phyloP scores from a whole-genome alignment of 2,113 vertebrate genomes.

The Eulacestoma nigropectus region DNA sequence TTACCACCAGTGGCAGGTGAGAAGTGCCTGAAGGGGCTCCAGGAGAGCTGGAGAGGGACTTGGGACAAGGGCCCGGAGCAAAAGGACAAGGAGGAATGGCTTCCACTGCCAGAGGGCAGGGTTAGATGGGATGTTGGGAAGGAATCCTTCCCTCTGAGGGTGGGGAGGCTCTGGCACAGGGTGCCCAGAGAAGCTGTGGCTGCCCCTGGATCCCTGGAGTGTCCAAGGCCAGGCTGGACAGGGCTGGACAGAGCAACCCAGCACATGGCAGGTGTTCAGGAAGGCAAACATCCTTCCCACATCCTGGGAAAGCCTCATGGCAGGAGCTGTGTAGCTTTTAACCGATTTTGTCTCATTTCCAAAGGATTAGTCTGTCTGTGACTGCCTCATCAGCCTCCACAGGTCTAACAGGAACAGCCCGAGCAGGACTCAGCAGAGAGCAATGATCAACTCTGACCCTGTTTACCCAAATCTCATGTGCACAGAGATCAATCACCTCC shows the following conservation, averaged over 20 bases:
- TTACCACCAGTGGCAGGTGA: not conserved
- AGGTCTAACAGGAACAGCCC: not conserved
- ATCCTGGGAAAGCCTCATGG: not conserved
- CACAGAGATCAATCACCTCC: not conserved
- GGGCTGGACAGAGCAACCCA: not conserved
- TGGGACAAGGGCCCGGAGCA: not conserved
- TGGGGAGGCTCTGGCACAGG: not conserved
- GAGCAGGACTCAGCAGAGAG: not conserved
- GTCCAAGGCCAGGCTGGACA: rapidly evolving
- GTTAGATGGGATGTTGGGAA: not conserved
- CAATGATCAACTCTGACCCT: not conserved
- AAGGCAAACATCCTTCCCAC: not conserved
- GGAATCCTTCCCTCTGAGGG: not conserved
- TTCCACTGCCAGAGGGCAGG: not conserved
- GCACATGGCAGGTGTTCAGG: rapidly evolving
- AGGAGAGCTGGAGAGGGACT: not conserved
- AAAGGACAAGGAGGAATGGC: not conserved
- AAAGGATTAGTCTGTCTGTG: not conserved
- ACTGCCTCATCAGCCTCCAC: not conserved
- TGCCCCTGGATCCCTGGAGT: not conserved
- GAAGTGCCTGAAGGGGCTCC: not conserved
- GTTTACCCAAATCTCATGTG: not conserved
- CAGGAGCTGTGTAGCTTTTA: not conserved
- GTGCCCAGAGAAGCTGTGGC: not conserved
- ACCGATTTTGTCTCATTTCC: not conserved